Conservation (phyloP, 2,797 vertebrate genomes). For the Microtus agrestis region DNA sequence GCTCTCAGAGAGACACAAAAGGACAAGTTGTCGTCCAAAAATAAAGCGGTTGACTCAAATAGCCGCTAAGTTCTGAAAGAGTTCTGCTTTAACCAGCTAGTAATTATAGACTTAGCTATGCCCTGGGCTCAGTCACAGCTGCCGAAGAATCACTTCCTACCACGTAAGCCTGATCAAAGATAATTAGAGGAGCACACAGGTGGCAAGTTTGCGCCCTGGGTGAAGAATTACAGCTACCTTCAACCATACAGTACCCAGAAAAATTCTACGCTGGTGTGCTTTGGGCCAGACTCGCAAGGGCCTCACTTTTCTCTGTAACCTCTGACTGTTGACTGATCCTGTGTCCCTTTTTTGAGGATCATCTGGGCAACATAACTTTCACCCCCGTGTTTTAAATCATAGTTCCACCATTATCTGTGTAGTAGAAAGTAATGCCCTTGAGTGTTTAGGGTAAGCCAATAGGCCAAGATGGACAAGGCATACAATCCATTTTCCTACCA, state of each 20-base stretch:
- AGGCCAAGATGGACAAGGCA: not conserved
- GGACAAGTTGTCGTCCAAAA: constrained; percentile 68
- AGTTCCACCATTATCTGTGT: no score
- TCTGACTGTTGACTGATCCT: not conserved
- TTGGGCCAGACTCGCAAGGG: not conserved
- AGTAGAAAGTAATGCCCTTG: not conserved
- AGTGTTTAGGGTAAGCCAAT: not conserved
- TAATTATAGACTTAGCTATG: constrained; percentile 78
- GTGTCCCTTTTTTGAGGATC: not conserved
- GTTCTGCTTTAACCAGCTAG: constrained; percentile 72
- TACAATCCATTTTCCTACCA: not conserved
- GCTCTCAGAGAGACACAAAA: constrained; percentile 60
- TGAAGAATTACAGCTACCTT: constrained; percentile 72
- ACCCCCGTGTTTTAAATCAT: no score
- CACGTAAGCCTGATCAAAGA: constrained; percentile 63
- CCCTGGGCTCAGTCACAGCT: constrained; percentile 52
- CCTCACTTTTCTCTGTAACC: constrained; percentile 5
- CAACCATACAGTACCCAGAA: constrained; percentile 23
- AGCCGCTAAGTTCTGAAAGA: constrained; percentile 66
- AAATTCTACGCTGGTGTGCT: constrained; percentile 36
- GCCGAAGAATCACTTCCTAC: constrained; percentile 69
- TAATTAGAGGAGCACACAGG: constrained; percentile 74
- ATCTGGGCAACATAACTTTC: not conserved
- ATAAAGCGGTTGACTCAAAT: constrained; percentile 67
- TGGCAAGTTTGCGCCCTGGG: constrained; percentile 48